Base-by-base conservation (phyloP, 2,113 vertebrate genomes). In the Eublepharis macularius region DNA sequence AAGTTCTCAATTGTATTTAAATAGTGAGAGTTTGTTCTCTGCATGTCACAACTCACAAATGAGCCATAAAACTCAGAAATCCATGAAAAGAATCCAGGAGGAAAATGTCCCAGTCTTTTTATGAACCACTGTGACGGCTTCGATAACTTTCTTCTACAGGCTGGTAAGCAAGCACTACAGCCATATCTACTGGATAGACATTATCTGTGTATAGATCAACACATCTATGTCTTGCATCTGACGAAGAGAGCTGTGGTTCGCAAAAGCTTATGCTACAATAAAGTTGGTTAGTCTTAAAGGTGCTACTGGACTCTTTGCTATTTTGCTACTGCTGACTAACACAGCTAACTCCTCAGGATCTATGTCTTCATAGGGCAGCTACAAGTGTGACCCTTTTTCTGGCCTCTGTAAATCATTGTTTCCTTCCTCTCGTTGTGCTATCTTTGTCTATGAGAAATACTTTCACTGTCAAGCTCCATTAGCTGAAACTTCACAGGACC, bases 91-190 rank as follows among this genome's bases (percentile, higher is more conserved):
- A n/a, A 34, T 17, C 13, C n/a, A 69, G 29, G 16, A 69, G n/a
- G n/a, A 69, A 69, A 69, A 69, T 34, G 16, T 19, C 66, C 16
- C 69, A 3, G n/a, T 70, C 34, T 70, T 36, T 70, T 39, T 70
- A 70, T 36, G n/a, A 34, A 69, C 17, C 11, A 65, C 0, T 0
- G 51, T 17, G 26, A 81, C 73, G 13, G 21, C n/a, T 88, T 82
- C 83, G 81, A 82, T 75, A 76, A 78, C 83, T 8, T 13, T 2
- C 73, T 88, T 87, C 86, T 49, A 34, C 70, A 17, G 43, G n/a
- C 63, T n/a, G 32, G 81, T 82, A 34, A 69, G 83, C 47, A 86
- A 80, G 68, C 85, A 86, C 84, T 81, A 34, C 6, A 32, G 68
- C 75, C 88, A 60, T 0, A 39, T 3, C 69, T 36, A 19, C 1